Percentiles rank a stretch among this genome's conserved stretches.
Conservation (phyloP, 1,140 invertebrate genomes). For the Contarinia nasturtii region DNA sequence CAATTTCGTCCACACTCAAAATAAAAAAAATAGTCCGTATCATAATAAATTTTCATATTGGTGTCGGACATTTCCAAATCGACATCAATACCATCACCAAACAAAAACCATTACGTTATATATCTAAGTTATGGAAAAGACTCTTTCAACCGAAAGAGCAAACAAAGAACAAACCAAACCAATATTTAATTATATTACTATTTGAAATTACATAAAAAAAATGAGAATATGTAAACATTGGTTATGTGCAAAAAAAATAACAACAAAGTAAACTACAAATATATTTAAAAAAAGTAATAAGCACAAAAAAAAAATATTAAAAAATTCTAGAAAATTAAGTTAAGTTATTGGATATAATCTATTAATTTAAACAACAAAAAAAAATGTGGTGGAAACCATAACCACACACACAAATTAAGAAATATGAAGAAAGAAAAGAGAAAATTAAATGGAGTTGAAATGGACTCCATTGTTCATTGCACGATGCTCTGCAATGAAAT, state of each 20-base stretch:
- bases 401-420: not conserved
- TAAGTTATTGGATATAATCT: not conserved
- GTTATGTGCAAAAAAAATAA: not conserved
- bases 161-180: not conserved
- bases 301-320: not conserved
- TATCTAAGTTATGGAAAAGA: too few relatives aligned
- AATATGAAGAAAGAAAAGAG: not conserved
- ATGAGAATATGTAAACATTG: not conserved
- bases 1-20: too few relatives aligned
- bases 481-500: not conserved
- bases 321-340: conserved; percentile 1
- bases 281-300: not conserved
- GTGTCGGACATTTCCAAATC: too few relatives aligned
- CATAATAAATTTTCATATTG: too few relatives aligned
- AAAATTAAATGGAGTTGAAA: not conserved
- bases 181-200: not conserved
- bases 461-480: not conserved
- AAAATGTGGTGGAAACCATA: not conserved
- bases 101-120: too few relatives aligned
- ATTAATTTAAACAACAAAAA: not conserved
- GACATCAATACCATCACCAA: too few relatives aligned
- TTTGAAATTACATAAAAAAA: not conserved
- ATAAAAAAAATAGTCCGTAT: too few relatives aligned
- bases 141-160: not conserved
- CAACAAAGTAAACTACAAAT: not conserved